Conservation (phyloP, 64 coral and sea anemone species). For the Actinia equina region DNA sequence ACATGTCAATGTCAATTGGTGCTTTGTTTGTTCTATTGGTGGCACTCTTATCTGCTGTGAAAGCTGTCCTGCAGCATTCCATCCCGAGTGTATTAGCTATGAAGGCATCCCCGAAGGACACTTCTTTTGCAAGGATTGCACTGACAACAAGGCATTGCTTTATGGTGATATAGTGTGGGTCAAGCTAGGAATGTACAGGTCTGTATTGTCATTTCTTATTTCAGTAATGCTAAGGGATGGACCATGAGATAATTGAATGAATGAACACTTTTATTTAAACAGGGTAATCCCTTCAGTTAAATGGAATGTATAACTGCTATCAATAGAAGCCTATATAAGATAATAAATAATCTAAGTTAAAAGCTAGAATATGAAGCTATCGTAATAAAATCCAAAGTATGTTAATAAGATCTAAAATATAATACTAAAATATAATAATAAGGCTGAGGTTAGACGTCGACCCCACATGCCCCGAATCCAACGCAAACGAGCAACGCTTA, state of each 20-base stretch:
- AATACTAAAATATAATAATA: too few relatives aligned
- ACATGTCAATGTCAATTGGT: slow-evolving; percentile 99
- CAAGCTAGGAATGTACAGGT: slow-evolving; percentile 98
- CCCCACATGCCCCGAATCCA: too few relatives aligned
- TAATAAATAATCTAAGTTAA: too few relatives aligned
- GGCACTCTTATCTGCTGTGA: slow-evolving; percentile 98
- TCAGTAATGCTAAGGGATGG: not conserved
- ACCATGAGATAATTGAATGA: not conserved
- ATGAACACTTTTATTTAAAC: too few relatives aligned
- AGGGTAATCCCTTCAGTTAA: too few relatives aligned
- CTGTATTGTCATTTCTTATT: not conserved
- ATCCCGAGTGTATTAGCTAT: slow-evolving; percentile 95
- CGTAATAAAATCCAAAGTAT: too few relatives aligned
- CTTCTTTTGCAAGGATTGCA: slow-evolving; percentile 97
- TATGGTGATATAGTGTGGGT: slow-evolving; percentile 99
- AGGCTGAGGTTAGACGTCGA: too few relatives aligned
- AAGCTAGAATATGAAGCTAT: too few relatives aligned
- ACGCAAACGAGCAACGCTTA: too few relatives aligned
- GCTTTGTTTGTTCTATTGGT: slow-evolving; percentile 97
- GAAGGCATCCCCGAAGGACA: slow-evolving; percentile 93
- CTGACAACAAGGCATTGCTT: slow-evolving; percentile 71
- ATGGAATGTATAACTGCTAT: too few relatives aligned
- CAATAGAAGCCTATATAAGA: too few relatives aligned
- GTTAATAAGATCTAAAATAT: too few relatives aligned
- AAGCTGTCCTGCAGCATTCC: slow-evolving; percentile 96